phyloP scores from a whole-genome alignment of 2,797 vertebrate species.

The Pipistrellus pygmaeus region DNA sequence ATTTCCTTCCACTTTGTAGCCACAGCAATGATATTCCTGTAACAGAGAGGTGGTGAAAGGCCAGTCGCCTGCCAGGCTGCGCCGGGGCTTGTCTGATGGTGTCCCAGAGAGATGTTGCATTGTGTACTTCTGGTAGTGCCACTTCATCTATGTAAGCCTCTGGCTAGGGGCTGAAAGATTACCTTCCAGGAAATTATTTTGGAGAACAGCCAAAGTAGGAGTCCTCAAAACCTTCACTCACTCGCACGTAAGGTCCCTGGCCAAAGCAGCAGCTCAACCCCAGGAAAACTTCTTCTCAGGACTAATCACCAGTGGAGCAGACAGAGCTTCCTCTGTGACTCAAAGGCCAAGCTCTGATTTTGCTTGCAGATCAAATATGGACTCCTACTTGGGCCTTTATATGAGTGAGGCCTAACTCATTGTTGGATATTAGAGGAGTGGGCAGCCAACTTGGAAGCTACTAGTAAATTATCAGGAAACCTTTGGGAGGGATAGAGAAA shows the following conservation, averaged over 20 bases:
- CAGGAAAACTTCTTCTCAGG: not conserved
- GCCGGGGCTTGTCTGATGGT: not conserved
- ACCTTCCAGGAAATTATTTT: conserved; percentile 44
- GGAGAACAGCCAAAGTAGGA: not conserved
- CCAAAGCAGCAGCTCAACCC: conserved; percentile 13
- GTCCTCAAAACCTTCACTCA: not conserved
- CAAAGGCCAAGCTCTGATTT: conserved; percentile 36
- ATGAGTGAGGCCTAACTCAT: not conserved
- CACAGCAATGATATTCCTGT: conserved; percentile 5
- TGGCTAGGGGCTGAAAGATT: not conserved
- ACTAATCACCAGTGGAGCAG: not conserved
- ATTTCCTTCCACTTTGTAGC: conserved; percentile 35
- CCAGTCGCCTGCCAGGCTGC: not conserved
- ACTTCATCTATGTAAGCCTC: conserved; percentile 19
- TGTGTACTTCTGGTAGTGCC: not conserved
- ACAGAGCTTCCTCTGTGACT: conserved; percentile 35
- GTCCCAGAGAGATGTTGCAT: conserved; percentile 1
- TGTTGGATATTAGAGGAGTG: conserved; percentile 15
- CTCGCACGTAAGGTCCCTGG: not conserved
- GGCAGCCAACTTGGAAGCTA: not conserved
- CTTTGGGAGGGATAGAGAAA: not conserved
- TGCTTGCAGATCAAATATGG: conserved; percentile 36
- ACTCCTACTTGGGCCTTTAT: not conserved
- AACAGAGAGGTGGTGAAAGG: conserved; percentile 32
- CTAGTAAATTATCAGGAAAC: conserved; percentile 15